Percentiles rank a stretch among this genome's conserved stretches.
These are phyloP conservation scores for Odontamblyopus rebecca DNA, from an alignment of 2,797 vertebrate genomes.

Conservation along the genomic window DNA sequence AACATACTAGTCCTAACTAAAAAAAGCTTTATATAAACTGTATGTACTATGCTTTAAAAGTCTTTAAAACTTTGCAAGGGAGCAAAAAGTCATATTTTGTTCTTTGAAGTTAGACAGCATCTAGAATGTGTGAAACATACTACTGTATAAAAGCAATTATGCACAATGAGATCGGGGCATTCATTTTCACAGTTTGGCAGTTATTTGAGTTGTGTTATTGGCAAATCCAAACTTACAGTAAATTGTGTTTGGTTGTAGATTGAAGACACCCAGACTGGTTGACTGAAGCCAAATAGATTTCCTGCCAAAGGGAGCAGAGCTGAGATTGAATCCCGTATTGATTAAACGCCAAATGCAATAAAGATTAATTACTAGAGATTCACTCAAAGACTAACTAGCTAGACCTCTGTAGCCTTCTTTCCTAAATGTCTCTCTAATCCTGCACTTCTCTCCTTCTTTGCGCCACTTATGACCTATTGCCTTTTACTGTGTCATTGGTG, in stretches of 20 bases:
- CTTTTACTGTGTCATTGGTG: conserved; percentile 39
- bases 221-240: conserved; percentile 31
- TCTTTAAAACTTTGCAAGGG: background rate
- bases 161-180: background rate
- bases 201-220: conserved; percentile 1
- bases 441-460: conserved; percentile 42
- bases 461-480: conserved; percentile 40
- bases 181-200: background rate
- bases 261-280: conserved; percentile 53
- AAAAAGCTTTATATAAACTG: background rate
- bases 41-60: background rate
- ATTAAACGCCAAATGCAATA: conserved; percentile 72
- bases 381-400: conserved; percentile 62
- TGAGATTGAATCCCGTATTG: conserved; percentile 70
- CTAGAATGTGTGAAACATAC: background rate
- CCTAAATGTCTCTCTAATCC: conserved; percentile 67
- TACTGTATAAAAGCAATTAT: background rate
- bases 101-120: background rate
- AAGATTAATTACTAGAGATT: conserved; percentile 75
- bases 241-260: conserved; percentile 40
- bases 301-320: conserved; percentile 64
- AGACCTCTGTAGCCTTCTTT: conserved; percentile 52
- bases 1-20: background rate
- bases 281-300: conserved; percentile 71
- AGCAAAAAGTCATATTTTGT: background rate